phyloP scores from a whole-genome alignment of 2,797 vertebrate genomes.

The Paratrypauchen microcephalus region DNA sequence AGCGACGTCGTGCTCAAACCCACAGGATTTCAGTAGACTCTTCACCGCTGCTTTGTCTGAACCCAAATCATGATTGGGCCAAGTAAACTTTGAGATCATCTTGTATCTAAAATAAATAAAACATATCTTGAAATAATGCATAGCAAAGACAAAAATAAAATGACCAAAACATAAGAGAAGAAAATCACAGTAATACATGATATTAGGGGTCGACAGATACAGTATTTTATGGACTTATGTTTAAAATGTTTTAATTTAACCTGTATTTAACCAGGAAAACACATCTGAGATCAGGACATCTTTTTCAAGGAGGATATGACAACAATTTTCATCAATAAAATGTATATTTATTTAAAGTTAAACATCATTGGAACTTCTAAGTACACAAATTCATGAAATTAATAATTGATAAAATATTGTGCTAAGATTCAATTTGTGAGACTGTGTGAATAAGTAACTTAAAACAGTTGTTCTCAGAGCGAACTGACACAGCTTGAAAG shows the following conservation, averaged over 20 bases:
- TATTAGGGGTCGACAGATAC: too few species aligned
- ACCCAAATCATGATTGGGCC: constrained; percentile 93
- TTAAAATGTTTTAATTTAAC: too few species aligned
- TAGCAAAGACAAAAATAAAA: neutral
- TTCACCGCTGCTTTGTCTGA: constrained; percentile 90
- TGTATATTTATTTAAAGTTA: too few species aligned
- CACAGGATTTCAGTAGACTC: constrained; percentile 86
- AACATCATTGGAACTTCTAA: too few species aligned
- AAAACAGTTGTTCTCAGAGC: neutral
- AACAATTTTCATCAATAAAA: too few species aligned
- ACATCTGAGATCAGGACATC: too few species aligned
- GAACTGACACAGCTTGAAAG: neutral
- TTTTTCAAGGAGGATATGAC: too few species aligned
- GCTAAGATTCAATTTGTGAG: neutral
- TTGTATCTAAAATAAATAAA: constrained; percentile 83
- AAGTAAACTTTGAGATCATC: constrained; percentile 97
- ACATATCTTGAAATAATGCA: neutral
- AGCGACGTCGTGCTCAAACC: constrained; percentile 91
- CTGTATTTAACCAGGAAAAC: too few species aligned
- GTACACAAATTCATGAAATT: too few species aligned
- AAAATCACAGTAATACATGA: neutral
- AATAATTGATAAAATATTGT: too few species aligned
- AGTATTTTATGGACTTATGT: too few species aligned
- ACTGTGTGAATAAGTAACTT: neutral
- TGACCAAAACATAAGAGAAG: neutral